These are phyloP conservation scores for Gandaritis pyraliata DNA, from an alignment of 2,888 invertebrate species.

Conservation along the genomic window DNA sequence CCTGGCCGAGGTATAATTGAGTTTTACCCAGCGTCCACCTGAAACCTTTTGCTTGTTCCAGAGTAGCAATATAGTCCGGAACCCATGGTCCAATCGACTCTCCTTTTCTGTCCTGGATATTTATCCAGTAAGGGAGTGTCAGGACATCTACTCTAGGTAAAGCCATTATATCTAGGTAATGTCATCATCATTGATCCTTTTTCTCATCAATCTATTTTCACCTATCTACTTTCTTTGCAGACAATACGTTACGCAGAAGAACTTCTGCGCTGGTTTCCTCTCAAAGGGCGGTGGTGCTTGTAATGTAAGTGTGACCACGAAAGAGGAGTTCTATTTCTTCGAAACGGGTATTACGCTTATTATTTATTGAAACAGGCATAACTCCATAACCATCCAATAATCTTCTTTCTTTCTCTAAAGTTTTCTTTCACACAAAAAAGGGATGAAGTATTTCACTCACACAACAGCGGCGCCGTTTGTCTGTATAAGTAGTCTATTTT, in stretches of 20 bases:
- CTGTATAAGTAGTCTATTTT: too few relatives aligned
- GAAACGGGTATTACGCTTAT: too few relatives aligned
- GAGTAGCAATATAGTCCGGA: constrained; percentile 51
- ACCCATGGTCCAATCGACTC: constrained; percentile 55
- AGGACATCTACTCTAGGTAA: constrained; percentile 64
- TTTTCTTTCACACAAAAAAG: too few relatives aligned
- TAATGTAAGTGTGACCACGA: constrained; percentile 57
- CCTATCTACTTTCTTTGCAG: constrained; percentile 50
- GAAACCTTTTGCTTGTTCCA: constrained; percentile 45
- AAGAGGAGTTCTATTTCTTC: too few relatives aligned
- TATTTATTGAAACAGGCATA: too few relatives aligned
- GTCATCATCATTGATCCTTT: not conserved
- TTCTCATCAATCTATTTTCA: not conserved
- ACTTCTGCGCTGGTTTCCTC: constrained; percentile 72
- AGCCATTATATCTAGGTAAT: constrained; percentile 24
- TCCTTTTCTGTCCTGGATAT: constrained; percentile 57
- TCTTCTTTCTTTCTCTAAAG: too few relatives aligned
- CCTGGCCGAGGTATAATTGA: too few relatives aligned
- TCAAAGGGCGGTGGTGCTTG: constrained; percentile 71
- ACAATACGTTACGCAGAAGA: constrained; percentile 57
- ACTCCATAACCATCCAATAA: too few relatives aligned
- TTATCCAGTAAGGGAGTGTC: constrained; percentile 61
- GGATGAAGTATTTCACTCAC: too few relatives aligned
- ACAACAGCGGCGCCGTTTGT: too few relatives aligned
- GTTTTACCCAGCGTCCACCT: too few relatives aligned